These are phyloP conservation scores for Cacatua alba DNA, from an alignment of 2,113 vertebrate genomes.

Conservation along the genomic window DNA sequence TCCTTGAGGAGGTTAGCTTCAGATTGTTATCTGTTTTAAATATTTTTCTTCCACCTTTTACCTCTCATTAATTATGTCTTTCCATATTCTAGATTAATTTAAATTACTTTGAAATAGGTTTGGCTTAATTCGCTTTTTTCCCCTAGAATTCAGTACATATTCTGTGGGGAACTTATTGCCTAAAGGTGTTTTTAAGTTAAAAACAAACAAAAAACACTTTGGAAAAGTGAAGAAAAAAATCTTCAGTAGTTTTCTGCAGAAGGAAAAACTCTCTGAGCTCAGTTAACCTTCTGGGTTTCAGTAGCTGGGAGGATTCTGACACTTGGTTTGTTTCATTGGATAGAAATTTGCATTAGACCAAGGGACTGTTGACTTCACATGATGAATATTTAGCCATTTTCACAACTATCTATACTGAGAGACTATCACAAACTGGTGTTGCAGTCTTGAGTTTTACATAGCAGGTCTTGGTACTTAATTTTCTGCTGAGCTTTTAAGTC, in stretches of 20 bases:
- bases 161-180: not conserved
- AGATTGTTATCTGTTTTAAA: not conserved
- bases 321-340: not conserved
- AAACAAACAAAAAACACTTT: not conserved
- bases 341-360: too few relatives aligned
- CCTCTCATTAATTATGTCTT: not conserved
- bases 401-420: accelerated
- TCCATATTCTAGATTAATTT: not conserved
- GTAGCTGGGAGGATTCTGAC: not conserved
- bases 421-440: not conserved
- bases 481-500: not conserved
- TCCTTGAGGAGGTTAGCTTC: not conserved
- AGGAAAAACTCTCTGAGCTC: not conserved
- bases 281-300: not conserved
- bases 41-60: not conserved
- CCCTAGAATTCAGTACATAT: not conserved
- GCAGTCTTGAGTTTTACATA: not conserved
- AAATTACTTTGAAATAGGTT: not conserved
- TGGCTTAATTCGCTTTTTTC: not conserved
- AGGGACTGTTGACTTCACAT: not conserved
- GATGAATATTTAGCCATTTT: not conserved
- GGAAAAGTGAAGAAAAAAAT: not conserved
- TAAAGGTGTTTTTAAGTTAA: not conserved
- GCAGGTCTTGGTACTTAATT: not conserved
- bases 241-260: not conserved